Conservation (phyloP, 1,140 invertebrate species). For the Drosophila teissieri region DNA sequence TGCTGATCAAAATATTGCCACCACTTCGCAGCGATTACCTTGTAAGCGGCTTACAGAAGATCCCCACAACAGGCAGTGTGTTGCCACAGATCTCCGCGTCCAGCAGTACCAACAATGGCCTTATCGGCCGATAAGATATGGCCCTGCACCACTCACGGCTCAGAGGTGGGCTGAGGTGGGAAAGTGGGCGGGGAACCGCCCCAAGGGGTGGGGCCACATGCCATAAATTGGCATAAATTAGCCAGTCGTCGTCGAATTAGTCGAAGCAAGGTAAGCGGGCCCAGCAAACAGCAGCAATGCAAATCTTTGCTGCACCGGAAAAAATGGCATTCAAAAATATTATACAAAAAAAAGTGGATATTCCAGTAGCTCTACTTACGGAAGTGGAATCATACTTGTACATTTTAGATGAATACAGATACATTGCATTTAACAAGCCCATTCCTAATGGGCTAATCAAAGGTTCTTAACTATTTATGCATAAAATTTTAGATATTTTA, state of each 20-base stretch:
- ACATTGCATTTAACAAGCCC: neutral
- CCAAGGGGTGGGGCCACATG: constrained; percentile 51
- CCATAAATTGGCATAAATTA: constrained; percentile 79
- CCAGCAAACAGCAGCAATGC: constrained; percentile 44
- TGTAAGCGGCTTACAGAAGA: constrained; percentile 69
- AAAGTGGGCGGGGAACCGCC: constrained; percentile 27
- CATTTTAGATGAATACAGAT: neutral
- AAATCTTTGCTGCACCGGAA: constrained; percentile 31
- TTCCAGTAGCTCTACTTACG: too few species aligned
- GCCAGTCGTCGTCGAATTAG: constrained; percentile 52
- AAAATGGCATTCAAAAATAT: neutral
- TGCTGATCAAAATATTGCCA: constrained; percentile 76
- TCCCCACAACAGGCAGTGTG: constrained; percentile 13
- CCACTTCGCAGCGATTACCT: constrained; percentile 46
- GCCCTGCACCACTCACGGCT: constrained; percentile 17
- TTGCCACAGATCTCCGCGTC: constrained; percentile 28
- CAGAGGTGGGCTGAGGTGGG: constrained; percentile 14
- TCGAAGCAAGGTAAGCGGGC: constrained; percentile 62
- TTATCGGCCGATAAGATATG: constrained; percentile 36
- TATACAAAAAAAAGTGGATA: too few species aligned
- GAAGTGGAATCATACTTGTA: neutral
- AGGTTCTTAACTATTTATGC: neutral
- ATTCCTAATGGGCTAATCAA: too few species aligned
- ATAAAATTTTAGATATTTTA: neutral
- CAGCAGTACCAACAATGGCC: constrained; percentile 31